A percentile compares a stretch with the other conserved stretches of the same genome.
These are phyloP conservation scores for Hypotaenidia okinawae DNA, from an alignment of 2,797 vertebrate genomes.

Conservation along the genomic window DNA sequence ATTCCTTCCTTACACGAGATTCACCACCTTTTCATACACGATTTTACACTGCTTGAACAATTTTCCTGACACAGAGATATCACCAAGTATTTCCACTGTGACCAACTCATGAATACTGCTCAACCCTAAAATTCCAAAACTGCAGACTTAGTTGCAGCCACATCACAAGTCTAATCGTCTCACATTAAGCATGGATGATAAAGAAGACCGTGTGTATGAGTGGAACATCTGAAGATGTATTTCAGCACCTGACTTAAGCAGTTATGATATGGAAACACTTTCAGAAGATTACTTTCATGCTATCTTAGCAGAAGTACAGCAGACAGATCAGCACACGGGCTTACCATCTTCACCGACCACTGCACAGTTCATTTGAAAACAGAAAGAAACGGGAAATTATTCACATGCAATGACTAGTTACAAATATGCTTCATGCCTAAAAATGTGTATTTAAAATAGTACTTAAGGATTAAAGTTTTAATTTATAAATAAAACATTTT, in stretches of 20 bases:
- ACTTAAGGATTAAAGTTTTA: not conserved
- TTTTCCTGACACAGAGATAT: not conserved
- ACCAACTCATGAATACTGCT: not conserved
- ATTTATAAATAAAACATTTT: constrained; percentile 39
- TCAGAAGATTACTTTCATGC: constrained; percentile 74
- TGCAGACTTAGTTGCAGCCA: not conserved
- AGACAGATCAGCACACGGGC: constrained; percentile 82
- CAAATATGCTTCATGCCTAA: constrained; percentile 57
- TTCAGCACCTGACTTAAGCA: constrained; percentile 69
- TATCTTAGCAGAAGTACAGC: constrained; percentile 74
- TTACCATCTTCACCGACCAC: constrained; percentile 97
- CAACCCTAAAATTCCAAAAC: not conserved
- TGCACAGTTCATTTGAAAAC: constrained; percentile 87
- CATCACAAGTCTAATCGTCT: constrained; percentile 17
- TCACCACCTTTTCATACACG: not conserved
- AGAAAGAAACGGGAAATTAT: constrained; percentile 86
- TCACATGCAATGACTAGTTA: constrained; percentile 73
- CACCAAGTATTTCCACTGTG: not conserved
- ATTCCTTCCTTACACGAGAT: not conserved
- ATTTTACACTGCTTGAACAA: not conserved
- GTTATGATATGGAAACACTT: constrained; percentile 72
- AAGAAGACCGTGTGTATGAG: constrained; percentile 59
- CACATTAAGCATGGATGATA: constrained; percentile 69
- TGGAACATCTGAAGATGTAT: constrained; percentile 63
- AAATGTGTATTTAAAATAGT: not conserved